Evolutionary conservation across 2,888 invertebrate genomes (phyloP), one percentile per base, ranked within the genome.

Genomic region (Drosophila anomalata): DNA sequence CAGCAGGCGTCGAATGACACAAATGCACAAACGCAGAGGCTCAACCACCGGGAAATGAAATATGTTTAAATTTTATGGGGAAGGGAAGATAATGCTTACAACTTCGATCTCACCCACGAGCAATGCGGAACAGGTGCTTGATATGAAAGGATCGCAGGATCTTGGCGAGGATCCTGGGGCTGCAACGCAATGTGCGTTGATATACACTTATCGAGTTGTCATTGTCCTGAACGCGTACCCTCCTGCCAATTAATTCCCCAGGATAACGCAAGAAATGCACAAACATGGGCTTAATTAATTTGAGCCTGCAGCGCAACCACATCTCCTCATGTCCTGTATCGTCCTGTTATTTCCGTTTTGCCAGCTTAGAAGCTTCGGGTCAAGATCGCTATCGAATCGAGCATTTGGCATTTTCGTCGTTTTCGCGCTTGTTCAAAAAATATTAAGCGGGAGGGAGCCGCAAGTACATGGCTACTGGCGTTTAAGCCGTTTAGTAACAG

Each of bases 191-290:
- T 88, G 84, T 88, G 88, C 77, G 80, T 77, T 86, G 88, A 85
- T 80, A 81, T 76, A 75, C 76, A 81, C 88, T 89, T 89, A 89
- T 89, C 89, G 89, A 89, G 89, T 89, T 89, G 89, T 89, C 89
- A 89, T 79, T 88, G 86, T 76, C 55, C 80, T 76, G 75, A 76
- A 51, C 75, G 50, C 33, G 65, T 52, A 51, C 73, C 71, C 74
- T 62, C 44, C 52, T 47, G 56, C 75, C 84, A 83, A 81, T 83
- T 84, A 86, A 83, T 80, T 75, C 53, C 31, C 51, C 66, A 63
- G 75, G 73, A 80, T 73, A 73, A 79, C 50, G 54, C 42, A 72
- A 70, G 77, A 81, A 76, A 77, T 76, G 83, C 79, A 53, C 74
- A 76, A 77, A 81, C 87, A 77, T 81, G 78, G 73, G 76, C 78